These are phyloP conservation scores for Oikopleura dioica DNA, from an alignment of 23 tunicate genomes.

Conservation along the genomic window DNA sequence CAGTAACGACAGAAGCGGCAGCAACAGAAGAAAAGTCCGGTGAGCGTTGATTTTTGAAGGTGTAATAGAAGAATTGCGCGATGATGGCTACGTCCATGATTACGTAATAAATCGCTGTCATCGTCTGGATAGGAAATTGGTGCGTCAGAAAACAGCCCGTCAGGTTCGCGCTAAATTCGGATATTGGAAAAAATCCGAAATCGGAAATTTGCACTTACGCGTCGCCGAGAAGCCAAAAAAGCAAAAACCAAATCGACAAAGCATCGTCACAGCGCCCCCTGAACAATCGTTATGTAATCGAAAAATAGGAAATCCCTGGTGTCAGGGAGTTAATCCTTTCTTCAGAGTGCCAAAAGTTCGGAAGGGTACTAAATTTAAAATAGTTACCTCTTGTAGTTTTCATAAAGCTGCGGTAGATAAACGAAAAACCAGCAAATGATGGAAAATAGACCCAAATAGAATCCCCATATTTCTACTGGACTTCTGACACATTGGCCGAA, in stretches of 20 bases:
- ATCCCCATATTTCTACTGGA: conserved; percentile 49
- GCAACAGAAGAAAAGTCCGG: not conserved
- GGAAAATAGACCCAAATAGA: conserved; percentile 50
- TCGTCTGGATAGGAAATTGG: conserved; percentile 71
- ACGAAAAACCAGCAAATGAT: conserved; percentile 78
- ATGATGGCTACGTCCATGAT: conserved; percentile 61
- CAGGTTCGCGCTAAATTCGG: no score
- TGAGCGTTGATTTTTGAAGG: conserved; percentile 15
- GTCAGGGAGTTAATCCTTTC: no score
- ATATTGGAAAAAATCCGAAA: no score
- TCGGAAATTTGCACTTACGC: no score
- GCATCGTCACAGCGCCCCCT: conserved; percentile 29
- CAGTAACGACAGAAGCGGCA: not conserved
- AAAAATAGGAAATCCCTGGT: no score
- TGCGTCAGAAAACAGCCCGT: conserved; percentile 69
- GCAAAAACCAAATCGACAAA: conserved; percentile 40
- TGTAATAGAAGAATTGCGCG: conserved; percentile 37
- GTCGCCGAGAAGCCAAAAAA: conserved; percentile 77
- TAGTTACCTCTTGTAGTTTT: conserved; percentile 49
- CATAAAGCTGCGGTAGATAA: conserved; percentile 58
- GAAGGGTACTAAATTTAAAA: not conserved
- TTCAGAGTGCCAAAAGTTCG: no score
- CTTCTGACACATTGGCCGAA: conserved; percentile 55
- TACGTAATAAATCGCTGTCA: conserved; percentile 81
- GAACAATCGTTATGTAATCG: not conserved